Percentiles rank a stretch among this genome's conserved stretches.
These are phyloP conservation scores for Micrasema longulum DNA, from an alignment of 1,140 invertebrate genomes.

Conservation along the genomic window DNA sequence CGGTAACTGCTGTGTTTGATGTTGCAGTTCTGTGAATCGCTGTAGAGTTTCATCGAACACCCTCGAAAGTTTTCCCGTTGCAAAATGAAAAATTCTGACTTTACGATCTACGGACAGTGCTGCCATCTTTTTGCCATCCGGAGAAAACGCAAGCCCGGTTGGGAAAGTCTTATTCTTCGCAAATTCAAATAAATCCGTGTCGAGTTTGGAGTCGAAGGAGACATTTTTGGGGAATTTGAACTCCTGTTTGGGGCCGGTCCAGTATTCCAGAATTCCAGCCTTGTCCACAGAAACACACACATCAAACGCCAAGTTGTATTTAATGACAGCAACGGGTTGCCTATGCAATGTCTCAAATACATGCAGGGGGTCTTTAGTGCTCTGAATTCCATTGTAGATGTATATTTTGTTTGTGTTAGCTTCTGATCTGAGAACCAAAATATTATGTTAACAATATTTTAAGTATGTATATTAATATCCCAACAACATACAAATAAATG, in stretches of 20 bases:
- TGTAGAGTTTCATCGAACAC: conserved; percentile 94
- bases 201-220: conserved; percentile 91
- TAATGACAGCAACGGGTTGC: conserved; percentile 86
- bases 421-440: conserved; percentile 72
- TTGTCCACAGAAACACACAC: conserved; percentile 91
- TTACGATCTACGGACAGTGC: conserved; percentile 88
- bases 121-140: conserved; percentile 90
- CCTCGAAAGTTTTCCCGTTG: conserved; percentile 88
- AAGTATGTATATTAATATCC: too few relatives aligned
- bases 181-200: conserved; percentile 97
- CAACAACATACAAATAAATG: too few relatives aligned
- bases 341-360: conserved; percentile 87
- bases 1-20: conserved; percentile 89
- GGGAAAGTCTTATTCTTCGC: conserved; percentile 87
- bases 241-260: conserved; percentile 90
- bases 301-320: conserved; percentile 89
- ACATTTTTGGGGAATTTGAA: conserved; percentile 90
- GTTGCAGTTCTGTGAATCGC: conserved; percentile 90
- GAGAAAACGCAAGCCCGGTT: conserved; percentile 83
- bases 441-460: too few relatives aligned
- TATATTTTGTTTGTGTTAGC: conserved; percentile 82
- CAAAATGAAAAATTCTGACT: conserved; percentile 90
- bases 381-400: conserved; percentile 89
- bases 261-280: conserved; percentile 96
- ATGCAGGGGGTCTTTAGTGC: conserved; percentile 78